phyloP scores from a whole-genome alignment of 2,113 vertebrate genomes.

The Uropsilus gracilis region DNA sequence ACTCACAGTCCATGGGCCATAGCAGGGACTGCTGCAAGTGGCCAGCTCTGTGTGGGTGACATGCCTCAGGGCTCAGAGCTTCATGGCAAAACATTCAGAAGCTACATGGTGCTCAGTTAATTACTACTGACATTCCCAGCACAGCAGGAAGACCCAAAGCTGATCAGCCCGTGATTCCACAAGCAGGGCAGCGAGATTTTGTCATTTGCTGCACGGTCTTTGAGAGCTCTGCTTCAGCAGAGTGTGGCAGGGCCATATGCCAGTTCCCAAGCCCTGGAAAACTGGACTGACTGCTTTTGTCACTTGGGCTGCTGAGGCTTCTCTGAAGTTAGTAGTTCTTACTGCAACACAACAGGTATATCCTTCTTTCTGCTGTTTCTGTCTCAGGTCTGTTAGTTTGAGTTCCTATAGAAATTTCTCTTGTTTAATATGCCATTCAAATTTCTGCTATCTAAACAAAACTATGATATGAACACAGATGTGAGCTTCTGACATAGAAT shows the following conservation, averaged over 20 bases:
- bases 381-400: not conserved
- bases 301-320: fast-evolving
- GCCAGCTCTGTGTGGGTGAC: too few relatives aligned
- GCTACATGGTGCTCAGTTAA: not conserved
- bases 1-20: not conserved
- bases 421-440: not conserved
- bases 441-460: not conserved
- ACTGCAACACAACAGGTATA: not conserved
- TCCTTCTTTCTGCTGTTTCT: not conserved
- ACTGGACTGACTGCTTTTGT: not conserved
- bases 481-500: not conserved
- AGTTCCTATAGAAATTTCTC: not conserved
- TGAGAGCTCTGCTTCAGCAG: not conserved
- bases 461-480: not conserved
- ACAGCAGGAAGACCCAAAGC: not conserved
- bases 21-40: not conserved
- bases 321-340: not conserved
- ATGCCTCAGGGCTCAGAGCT: fast-evolving
- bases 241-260: not conserved
- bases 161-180: not conserved
- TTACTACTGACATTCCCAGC: fast-evolving
- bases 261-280: fast-evolving
- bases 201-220: fast-evolving
- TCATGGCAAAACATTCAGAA: not conserved
- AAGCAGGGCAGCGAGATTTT: not conserved